Conservation (phyloP, 2,797 vertebrate genomes). For the Lindbergichthys nudifrons region DNA sequence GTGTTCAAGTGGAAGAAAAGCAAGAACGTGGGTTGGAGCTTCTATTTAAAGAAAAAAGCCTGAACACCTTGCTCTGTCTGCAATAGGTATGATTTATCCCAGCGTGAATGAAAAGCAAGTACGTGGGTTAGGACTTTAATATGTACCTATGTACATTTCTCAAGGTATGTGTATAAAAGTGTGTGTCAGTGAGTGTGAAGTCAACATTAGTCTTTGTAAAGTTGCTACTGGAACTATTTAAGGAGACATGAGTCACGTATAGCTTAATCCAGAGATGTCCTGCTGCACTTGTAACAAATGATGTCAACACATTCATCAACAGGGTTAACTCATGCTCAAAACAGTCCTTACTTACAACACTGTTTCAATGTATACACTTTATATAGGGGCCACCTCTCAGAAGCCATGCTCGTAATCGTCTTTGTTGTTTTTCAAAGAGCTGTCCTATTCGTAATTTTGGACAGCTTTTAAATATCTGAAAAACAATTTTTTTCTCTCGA, state of each 20-base stretch:
- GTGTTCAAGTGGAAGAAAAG: not conserved
- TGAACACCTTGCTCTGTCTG: not conserved
- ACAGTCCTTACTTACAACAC: not conserved
- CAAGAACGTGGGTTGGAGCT: not conserved
- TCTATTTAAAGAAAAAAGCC: not conserved
- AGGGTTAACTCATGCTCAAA: not conserved
- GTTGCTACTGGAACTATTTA: constrained; percentile 10
- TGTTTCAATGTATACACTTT: not conserved
- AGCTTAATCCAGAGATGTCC: not conserved
- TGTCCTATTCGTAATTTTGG: not conserved
- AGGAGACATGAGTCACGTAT: constrained; percentile 1
- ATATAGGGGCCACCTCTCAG: not conserved
- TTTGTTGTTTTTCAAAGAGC: constrained; percentile 14
- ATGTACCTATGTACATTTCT: not conserved
- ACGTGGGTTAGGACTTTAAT: too few relatives aligned
- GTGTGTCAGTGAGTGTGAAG: not conserved
- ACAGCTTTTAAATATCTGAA: constrained; percentile 19
- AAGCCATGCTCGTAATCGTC: not conserved
- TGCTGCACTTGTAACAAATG: not conserved
- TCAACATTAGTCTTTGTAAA: constrained; percentile 29
- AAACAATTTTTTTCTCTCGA: too few relatives aligned
- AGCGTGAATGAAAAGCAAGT: not conserved
- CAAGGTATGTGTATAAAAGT: not conserved
- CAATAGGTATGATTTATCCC: constrained; percentile 7
- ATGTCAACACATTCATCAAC: not conserved